These are phyloP conservation scores for Scolopax rusticola DNA, from an alignment of 2,797 vertebrate genomes.

Conservation along the genomic window DNA sequence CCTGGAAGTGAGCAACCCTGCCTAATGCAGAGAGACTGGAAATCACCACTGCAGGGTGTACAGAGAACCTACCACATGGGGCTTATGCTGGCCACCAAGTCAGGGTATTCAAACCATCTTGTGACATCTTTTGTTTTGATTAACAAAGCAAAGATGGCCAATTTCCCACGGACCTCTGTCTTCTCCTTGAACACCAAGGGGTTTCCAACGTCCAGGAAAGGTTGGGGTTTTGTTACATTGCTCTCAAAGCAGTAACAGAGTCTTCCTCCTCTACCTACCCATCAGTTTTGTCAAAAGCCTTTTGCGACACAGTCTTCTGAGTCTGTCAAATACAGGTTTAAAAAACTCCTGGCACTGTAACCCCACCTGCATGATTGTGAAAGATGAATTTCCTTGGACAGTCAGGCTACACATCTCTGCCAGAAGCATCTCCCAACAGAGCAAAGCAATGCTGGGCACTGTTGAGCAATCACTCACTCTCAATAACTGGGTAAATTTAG, in stretches of 20 bases:
- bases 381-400: neutral
- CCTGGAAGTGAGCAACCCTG: neutral
- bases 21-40: neutral
- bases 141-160: neutral
- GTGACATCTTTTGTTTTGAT: neutral
- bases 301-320: rapidly evolving
- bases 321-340: neutral
- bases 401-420: neutral
- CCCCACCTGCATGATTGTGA: neutral
- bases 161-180: neutral
- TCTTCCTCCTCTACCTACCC: neutral
- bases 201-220: neutral
- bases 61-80: neutral
- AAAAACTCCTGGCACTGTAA: neutral
- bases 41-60: neutral
- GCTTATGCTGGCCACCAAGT: neutral
- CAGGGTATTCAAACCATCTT: neutral
- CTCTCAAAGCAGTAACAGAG: neutral
- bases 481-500: neutral
- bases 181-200: neutral
- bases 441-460: neutral
- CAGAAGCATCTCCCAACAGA: neutral
- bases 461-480: neutral
- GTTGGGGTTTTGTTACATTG: neutral
- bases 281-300: neutral